Evolutionary conservation across 2,113 vertebrate genomes (phyloP).

Genomic region (Anhinga rufa): DNA sequence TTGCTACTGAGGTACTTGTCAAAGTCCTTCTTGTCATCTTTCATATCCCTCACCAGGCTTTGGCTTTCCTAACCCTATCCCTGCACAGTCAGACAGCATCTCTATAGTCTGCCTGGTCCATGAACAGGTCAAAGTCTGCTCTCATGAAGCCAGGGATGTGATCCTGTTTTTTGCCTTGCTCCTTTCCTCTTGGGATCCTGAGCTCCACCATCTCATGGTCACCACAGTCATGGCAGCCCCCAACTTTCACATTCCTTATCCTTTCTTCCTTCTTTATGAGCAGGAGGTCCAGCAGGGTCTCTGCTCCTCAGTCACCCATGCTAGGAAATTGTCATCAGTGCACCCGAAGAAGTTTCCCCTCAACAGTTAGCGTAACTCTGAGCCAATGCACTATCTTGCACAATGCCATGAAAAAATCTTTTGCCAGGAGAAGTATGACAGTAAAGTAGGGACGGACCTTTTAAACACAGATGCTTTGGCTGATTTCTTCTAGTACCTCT

Average conservation of each 20-base stretch:
- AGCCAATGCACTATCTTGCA: neutral
- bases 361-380: neutral
- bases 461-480: neutral
- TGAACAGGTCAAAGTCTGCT: neutral
- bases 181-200: neutral
- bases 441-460: neutral
- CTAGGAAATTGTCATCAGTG: neutral
- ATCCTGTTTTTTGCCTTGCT: neutral
- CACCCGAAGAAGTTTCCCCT: neutral
- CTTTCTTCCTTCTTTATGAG: neutral
- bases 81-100: neutral
- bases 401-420: neutral
- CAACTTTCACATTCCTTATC: neutral
- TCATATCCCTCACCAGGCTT: neutral
- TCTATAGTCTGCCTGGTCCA: neutral
- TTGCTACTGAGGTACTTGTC: neutral
- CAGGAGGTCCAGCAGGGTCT: neutral
- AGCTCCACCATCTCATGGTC: neutral
- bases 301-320: rapidly evolving
- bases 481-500: neutral
- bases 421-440: neutral
- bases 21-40: neutral
- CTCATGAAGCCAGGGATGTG: neutral
- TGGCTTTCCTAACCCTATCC: neutral
- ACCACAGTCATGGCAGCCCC: neutral